Percentiles rank a stretch among this genome's conserved stretches.
phyloP scores from a whole-genome alignment of 2,113 vertebrate genomes.

The Chaetodon auriga region DNA sequence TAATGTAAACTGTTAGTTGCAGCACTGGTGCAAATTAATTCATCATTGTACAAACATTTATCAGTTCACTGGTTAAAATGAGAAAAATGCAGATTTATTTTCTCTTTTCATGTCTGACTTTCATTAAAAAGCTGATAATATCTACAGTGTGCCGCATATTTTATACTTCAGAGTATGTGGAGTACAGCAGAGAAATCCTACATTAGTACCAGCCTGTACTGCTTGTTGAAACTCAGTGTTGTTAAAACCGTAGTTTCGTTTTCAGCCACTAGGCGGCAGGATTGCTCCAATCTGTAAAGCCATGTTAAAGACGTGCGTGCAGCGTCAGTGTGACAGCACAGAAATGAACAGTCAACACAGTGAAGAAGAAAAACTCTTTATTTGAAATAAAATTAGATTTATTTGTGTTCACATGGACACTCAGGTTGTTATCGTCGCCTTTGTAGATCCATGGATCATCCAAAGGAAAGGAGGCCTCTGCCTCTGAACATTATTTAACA shows the following conservation, averaged over 20 bases:
- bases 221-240: not conserved
- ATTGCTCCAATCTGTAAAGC: slow-evolving; percentile 3
- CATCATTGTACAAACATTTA: not conserved
- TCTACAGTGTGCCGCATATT: not conserved
- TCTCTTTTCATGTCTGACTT: not conserved
- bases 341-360: not conserved
- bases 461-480: too few relatives aligned
- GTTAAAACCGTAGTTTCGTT: not conserved
- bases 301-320: not conserved
- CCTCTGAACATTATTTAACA: not conserved
- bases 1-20: not conserved
- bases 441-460: slow-evolving; percentile 34
- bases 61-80: not conserved
- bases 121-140: not conserved
- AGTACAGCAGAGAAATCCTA: not conserved
- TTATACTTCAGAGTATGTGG: not conserved
- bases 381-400: slow-evolving; percentile 42
- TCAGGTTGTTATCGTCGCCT: not conserved
- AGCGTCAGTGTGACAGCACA: not conserved
- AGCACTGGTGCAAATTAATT: not conserved
- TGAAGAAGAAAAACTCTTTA: slow-evolving; percentile 40
- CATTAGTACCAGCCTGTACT: not conserved
- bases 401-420: slow-evolving; percentile 28
- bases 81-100: not conserved
- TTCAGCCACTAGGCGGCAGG: slow-evolving; percentile 70